These are phyloP conservation scores for Grus americana DNA, from an alignment of 2,113 vertebrate species.

Conservation along the genomic window DNA sequence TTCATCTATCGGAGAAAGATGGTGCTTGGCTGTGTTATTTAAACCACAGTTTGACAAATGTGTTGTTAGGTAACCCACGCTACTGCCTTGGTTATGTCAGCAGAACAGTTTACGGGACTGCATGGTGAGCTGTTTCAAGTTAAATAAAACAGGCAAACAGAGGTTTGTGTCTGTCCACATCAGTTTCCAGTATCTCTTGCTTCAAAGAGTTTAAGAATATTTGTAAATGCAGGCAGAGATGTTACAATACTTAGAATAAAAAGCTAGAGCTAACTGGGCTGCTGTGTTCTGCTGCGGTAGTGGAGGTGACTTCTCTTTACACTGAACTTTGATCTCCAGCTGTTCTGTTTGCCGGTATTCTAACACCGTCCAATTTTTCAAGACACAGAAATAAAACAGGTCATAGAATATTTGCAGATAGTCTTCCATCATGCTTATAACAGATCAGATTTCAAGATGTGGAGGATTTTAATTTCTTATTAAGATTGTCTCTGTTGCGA, in stretches of 20 bases:
- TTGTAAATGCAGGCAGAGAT: neutral
- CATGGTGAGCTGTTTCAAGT: neutral
- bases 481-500: neutral
- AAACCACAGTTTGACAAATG: neutral
- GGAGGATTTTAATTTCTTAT: neutral
- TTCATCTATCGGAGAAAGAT: neutral
- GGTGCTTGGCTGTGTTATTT: neutral
- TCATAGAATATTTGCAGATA: neutral
- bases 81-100: neutral
- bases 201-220: neutral
- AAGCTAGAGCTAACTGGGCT: neutral
- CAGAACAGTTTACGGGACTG: neutral
- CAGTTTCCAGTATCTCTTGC: neutral
- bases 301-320: neutral
- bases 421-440: neutral
- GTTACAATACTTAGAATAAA: neutral
- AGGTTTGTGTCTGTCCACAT: neutral
- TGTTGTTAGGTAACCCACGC: neutral
- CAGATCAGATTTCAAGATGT: neutral
- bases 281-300: neutral
- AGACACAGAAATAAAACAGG: neutral
- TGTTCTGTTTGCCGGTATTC: neutral
- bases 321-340: neutral
- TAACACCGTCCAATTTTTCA: neutral
- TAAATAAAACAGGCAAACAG: neutral